A percentile compares a stretch with the other conserved stretches of the same genome.
phyloP scores from a whole-genome alignment of 2,113 vertebrate species.

The Ascaphus truei region DNA sequence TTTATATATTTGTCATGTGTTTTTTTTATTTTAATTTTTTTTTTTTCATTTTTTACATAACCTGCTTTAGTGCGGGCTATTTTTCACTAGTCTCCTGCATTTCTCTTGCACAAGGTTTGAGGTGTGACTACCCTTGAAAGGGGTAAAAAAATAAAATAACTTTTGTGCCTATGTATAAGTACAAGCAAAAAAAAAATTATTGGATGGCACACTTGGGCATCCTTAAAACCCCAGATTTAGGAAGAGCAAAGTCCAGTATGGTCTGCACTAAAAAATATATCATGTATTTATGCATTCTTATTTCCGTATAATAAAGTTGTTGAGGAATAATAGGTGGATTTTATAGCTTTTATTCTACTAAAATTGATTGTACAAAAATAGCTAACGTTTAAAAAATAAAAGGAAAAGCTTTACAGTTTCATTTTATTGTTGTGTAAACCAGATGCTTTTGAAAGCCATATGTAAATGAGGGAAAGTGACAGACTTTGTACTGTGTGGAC shows the following conservation, averaged over 20 bases:
- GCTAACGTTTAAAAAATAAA: not conserved
- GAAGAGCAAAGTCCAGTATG: not conserved
- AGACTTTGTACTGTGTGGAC: not conserved
- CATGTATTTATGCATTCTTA: conserved; percentile 16
- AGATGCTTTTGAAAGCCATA: conserved; percentile 12
- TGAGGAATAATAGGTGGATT: not conserved
- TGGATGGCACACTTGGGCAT: too few relatives aligned
- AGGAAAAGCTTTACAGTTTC: not conserved
- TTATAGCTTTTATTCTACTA: conserved; percentile 7
- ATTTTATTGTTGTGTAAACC: not conserved
- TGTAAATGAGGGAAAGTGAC: not conserved
- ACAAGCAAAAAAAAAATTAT: too few relatives aligned
- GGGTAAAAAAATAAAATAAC: too few relatives aligned
- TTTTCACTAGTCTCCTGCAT: not conserved
- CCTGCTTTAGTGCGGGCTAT: conserved; percentile 15
- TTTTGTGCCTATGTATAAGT: too few relatives aligned
- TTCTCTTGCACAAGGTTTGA: not conserved
- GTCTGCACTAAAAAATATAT: conserved; percentile 1
- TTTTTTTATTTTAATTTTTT: conserved; percentile 15
- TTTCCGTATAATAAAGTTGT: not conserved
- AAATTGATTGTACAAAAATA: not conserved
- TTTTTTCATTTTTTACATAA: not conserved
- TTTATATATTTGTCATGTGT: conserved; percentile 30
- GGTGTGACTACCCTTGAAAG: not conserved
- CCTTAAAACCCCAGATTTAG: not conserved